Evolutionary conservation across 2,797 vertebrate genomes (phyloP).

Genomic region (Eulemur albifrons): DNA sequence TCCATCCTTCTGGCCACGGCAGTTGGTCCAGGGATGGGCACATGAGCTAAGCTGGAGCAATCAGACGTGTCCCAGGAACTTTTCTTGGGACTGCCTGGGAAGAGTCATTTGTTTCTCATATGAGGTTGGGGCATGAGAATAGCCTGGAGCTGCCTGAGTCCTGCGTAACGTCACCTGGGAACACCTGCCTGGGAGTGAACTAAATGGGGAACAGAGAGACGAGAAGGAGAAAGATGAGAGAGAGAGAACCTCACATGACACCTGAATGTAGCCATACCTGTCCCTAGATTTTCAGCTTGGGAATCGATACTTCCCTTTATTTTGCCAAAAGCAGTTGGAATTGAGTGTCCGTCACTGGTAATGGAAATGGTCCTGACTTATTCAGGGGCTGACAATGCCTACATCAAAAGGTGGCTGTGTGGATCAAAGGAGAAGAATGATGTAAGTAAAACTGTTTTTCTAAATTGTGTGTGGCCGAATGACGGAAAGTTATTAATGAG

Average conservation of each 20-base stretch:
- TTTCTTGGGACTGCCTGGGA: neutral
- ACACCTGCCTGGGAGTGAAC: neutral
- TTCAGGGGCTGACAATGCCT: neutral
- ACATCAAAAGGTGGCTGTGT: neutral
- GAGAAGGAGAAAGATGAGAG: neutral
- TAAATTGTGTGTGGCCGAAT: neutral
- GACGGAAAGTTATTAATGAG: neutral
- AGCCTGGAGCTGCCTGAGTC: neutral
- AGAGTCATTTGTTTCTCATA: neutral
- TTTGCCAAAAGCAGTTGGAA: neutral
- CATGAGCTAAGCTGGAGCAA: neutral
- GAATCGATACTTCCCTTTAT: neutral
- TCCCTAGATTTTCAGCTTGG: neutral
- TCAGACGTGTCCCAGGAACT: neutral
- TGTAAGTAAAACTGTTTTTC: slow-evolving; percentile 39
- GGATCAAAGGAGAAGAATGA: neutral
- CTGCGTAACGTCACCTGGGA: neutral
- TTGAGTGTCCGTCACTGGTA: neutral
- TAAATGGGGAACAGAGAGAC: neutral
- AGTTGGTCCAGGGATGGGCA: neutral
- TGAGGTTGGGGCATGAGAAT: neutral
- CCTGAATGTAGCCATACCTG: neutral
- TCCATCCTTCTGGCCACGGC: neutral
- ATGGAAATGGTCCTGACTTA: neutral
- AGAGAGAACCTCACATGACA: neutral